These are phyloP conservation scores for Vulpes vulpes DNA, from an alignment of 2,113 vertebrate species.

Conservation along the genomic window DNA sequence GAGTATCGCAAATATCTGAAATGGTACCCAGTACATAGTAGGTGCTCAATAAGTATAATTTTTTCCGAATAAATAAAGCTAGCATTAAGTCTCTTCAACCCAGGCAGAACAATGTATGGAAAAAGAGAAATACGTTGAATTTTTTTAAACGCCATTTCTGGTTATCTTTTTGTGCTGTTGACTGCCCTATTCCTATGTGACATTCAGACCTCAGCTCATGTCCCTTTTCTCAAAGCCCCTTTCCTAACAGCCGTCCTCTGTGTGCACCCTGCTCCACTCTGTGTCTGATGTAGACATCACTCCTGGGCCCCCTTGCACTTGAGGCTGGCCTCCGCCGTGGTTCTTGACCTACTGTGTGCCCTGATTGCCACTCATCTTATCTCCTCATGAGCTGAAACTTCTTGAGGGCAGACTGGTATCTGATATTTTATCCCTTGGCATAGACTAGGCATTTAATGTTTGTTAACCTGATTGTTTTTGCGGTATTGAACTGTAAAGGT, in stretches of 20 bases:
- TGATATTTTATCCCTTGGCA: neutral
- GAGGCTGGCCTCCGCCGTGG: neutral
- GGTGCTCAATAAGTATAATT: neutral
- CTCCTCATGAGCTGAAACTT: neutral
- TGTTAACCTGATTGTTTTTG: neutral
- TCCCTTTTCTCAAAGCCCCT: neutral
- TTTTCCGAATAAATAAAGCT: neutral
- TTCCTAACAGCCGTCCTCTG: neutral
- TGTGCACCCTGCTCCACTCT: neutral
- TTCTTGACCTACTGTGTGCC: neutral
- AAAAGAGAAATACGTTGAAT: neutral
- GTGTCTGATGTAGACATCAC: neutral
- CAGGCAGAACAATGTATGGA: neutral
- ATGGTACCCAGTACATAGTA: neutral
- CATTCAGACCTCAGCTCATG: neutral
- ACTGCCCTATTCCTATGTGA: neutral
- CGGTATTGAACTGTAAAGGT: neutral
- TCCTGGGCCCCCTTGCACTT: neutral
- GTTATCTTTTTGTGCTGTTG: neutral
- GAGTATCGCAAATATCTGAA: neutral
- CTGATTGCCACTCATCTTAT: neutral
- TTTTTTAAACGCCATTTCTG: neutral
- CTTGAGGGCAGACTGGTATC: neutral
- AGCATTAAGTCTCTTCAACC: neutral
- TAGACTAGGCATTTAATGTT: neutral